A percentile compares a stretch with the other conserved stretches of the same genome.
These are phyloP conservation scores for Champsocephalus gunnari DNA, from an alignment of 2,797 vertebrate species.

Conservation along the genomic window DNA sequence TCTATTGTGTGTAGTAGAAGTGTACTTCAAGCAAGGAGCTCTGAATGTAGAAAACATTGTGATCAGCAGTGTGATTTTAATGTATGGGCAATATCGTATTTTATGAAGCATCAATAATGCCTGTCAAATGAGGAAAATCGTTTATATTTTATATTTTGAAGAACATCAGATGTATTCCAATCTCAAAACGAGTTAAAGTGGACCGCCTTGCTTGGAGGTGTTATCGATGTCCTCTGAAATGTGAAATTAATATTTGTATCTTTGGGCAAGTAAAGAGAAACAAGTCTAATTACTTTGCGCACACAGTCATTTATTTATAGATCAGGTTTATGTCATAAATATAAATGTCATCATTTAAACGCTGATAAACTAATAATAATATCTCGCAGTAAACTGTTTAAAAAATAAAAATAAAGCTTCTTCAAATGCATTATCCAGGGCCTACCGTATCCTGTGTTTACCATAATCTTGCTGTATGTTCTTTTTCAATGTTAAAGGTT, in stretches of 20 bases:
- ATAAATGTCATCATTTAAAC: neutral
- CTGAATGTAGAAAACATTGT: neutral
- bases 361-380: constrained; percentile 41
- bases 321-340: constrained; percentile 60
- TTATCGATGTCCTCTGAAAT: constrained; percentile 73
- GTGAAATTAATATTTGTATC: constrained; percentile 79
- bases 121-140: constrained; percentile 17
- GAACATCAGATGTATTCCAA: constrained; percentile 50
- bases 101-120: constrained; percentile 5
- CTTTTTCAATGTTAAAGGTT: too few species aligned
- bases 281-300: constrained; percentile 59
- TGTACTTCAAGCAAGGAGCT: neutral
- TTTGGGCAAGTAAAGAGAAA: constrained; percentile 61
- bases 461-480: too few species aligned
- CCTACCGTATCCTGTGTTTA: too few species aligned
- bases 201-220: constrained; percentile 59
- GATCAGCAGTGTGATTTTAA: too few species aligned
- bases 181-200: constrained; percentile 57
- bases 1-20: neutral
- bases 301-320: constrained; percentile 65
- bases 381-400: neutral
- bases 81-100: neutral
- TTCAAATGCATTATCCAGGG: neutral
- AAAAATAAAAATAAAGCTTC: constrained; percentile 3
- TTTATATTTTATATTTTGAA: constrained; percentile 53